Conservation (phyloP, 1,140 invertebrate species). For the Galleria mellonella region DNA sequence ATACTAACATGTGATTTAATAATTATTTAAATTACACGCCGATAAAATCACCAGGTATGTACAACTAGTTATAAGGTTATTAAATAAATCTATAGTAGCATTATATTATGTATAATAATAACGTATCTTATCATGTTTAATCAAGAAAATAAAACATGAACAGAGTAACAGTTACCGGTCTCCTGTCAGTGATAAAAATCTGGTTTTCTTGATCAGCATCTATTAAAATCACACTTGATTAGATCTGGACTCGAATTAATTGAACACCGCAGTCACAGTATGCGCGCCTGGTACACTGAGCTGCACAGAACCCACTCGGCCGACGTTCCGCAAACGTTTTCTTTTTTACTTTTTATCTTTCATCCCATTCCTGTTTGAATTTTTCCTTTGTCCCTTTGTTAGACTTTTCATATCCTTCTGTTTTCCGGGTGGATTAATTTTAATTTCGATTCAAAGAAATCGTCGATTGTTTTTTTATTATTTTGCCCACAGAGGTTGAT, state of each 20-base stretch:
- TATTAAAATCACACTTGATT: conserved; percentile 66
- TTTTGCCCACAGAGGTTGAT: conserved; percentile 13
- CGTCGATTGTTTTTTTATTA: background rate
- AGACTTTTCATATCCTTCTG: conserved; percentile 57
- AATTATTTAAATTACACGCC: too few relatives aligned
- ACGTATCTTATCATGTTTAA: too few relatives aligned
- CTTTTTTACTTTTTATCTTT: conserved; percentile 37
- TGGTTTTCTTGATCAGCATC: conserved; percentile 29
- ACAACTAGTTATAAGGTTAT: too few relatives aligned
- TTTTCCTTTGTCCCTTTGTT: conserved; percentile 57
- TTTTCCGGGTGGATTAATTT: conserved; percentile 63
- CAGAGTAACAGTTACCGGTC: background rate
- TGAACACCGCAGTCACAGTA: conserved; percentile 43
- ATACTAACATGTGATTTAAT: too few relatives aligned
- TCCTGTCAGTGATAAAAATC: conserved; percentile 8
- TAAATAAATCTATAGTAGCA: too few relatives aligned
- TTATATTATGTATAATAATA: too few relatives aligned
- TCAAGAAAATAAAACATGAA: too few relatives aligned
- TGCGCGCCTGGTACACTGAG: conserved; percentile 41
- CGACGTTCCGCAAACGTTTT: conserved; percentile 29
- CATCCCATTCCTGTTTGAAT: conserved; percentile 42
- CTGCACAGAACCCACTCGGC: conserved; percentile 21
- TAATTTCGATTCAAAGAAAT: conserved; percentile 54
- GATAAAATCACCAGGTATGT: too few relatives aligned
- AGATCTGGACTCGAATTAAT: conserved; percentile 49